phyloP scores from a whole-genome alignment of 2,797 vertebrate genomes.

The Onychomys arenicola region DNA sequence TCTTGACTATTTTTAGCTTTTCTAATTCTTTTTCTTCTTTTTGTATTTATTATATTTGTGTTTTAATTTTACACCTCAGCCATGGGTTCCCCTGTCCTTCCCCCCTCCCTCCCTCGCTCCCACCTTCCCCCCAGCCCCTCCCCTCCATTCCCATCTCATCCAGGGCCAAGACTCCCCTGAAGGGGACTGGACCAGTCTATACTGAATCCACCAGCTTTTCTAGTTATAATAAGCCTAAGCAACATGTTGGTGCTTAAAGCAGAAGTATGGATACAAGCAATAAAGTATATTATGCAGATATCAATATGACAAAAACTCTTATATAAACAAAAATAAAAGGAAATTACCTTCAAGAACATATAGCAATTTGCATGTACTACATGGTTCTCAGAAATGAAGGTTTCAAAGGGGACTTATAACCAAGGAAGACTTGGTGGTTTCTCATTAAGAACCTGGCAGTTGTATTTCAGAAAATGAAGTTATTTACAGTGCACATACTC shows the following conservation, averaged over 20 bases:
- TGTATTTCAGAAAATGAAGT: conserved; percentile 78
- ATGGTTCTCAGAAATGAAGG: conserved; percentile 35
- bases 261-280: conserved; percentile 62
- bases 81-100: no score
- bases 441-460: conserved; percentile 78
- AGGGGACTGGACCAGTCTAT: no score
- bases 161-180: no score
- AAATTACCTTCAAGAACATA: conserved; percentile 37
- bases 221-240: conserved; percentile 25
- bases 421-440: conserved; percentile 72
- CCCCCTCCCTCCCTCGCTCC: no score
- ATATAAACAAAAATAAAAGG: conserved; percentile 44
- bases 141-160: no score
- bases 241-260: conserved; percentile 28
- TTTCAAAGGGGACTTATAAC: conserved; percentile 34
- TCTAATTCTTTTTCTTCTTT: no score
- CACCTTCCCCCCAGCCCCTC: no score
- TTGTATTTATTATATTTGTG: no score
- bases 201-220: no score
- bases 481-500: conserved; percentile 75
- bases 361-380: background rate
- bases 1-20: conserved; percentile 32
- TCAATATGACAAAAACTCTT: conserved; percentile 51
- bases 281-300: conserved; percentile 1
- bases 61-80: no score